phyloP scores from a whole-genome alignment of 2,888 invertebrate species.

The Crepidodera aurea region DNA sequence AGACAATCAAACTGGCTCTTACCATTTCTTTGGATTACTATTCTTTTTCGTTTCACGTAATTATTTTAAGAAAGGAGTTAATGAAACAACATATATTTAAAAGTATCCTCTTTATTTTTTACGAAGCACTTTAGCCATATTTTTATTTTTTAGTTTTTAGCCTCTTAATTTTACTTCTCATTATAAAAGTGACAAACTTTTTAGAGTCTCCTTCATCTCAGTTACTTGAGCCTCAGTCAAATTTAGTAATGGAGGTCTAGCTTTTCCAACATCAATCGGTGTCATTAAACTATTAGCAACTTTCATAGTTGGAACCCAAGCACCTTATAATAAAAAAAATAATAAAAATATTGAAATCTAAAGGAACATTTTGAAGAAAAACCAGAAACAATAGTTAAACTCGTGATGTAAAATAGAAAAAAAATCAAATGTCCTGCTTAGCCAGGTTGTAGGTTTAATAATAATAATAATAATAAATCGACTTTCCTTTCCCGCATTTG shows the following conservation, averaged over 20 bases:
- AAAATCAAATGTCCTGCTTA: background rate
- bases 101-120: too few species aligned
- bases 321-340: conserved; percentile 61
- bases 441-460: too few species aligned
- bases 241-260: conserved; percentile 66
- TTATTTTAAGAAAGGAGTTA: too few species aligned
- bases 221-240: conserved; percentile 55
- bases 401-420: background rate
- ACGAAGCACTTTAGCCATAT: too few species aligned
- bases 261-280: conserved; percentile 70
- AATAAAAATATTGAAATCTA: background rate
- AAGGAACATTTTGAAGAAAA: too few species aligned
- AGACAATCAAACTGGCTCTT: too few species aligned
- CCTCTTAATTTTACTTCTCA: background rate
- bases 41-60: too few species aligned
- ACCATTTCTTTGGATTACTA: too few species aligned
- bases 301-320: conserved; percentile 77
- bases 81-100: too few species aligned
- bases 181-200: conserved; percentile 21
- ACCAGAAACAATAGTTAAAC: too few species aligned
- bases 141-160: background rate
- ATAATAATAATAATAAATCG: too few species aligned
- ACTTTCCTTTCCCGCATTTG: too few species aligned
- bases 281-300: conserved; percentile 70
- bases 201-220: conserved; percentile 37